Base-by-base conservation (phyloP, 2,888 invertebrate genomes). In the Campoletis raptor region DNA sequence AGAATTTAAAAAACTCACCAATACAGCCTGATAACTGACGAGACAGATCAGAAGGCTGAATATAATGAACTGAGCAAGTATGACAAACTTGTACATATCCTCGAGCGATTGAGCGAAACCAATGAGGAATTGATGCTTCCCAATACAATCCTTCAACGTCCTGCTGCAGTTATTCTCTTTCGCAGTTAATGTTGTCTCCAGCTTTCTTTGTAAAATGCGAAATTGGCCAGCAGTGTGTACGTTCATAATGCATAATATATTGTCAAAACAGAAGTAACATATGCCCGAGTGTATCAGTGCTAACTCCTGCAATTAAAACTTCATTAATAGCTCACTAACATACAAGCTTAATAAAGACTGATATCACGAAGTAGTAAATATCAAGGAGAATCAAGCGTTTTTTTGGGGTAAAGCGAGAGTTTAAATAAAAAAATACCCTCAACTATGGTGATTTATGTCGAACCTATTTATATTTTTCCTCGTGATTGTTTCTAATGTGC, bases 181-280 rank as follows among this genome's bases (percentile, higher is more conserved):
- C 12, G 18, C n/a, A 24, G 18, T 24, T 37, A 45, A 18, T 36
- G 24, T 12, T 36, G 15, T 70, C 40, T 54, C 87, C 42, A 91
- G 66, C 83, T 85, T 81, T 40, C 87, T 73, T 73, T 89, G 89
- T 45, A 91, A 74, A 37, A 91, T 90, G 37, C 87, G 85, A 83
- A 92, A 91, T 83, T 91, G 91, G 10, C 88, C 89, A 12, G 88
- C 88, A 0, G 85, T 81, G 54, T 90, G 87, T 8, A 91, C 81
- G 77, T 88, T 90, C 12, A 89, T 74, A 4, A 91, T 67, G 57
- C 88, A 87, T 21, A 91, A 72, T 9, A 90, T 84, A 80, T 89
- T 91, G 64, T 91, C 91, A 54, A 91, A 91, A 79, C 90, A 90
- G 66, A 89, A 89, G 72, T 89, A 89, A 86, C 87, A 88, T 57